Conservation (phyloP, 1,140 invertebrate species). For the Agrypnia vestita region DNA sequence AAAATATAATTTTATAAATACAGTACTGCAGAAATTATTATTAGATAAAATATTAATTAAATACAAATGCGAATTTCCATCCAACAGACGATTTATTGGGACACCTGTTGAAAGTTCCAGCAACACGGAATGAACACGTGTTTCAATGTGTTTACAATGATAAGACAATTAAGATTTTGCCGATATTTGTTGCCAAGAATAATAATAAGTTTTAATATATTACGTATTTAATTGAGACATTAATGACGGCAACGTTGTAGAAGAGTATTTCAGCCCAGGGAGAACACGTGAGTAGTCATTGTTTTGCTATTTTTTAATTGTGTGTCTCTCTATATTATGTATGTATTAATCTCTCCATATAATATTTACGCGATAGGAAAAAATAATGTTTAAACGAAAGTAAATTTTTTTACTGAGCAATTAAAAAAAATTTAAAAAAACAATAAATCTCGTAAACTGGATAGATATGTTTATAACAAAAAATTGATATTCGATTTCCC, state of each 20-base stretch:
- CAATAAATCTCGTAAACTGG: no score
- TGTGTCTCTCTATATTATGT: no score
- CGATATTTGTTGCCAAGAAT: not conserved
- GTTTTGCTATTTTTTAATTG: no score
- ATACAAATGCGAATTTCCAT: no score
- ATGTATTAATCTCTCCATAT: no score
- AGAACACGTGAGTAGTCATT: constrained; percentile 9
- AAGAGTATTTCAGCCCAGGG: constrained; percentile 4
- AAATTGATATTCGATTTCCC: no score
- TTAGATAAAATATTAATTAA: no score
- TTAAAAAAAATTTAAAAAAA: no score
- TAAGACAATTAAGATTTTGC: not conserved
- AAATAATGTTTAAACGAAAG: no score
- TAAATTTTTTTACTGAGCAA: no score
- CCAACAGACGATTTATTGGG: not conserved
- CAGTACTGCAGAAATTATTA: not conserved
- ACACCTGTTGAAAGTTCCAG: constrained; percentile 2
- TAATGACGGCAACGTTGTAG: not conserved
- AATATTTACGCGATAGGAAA: no score
- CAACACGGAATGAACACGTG: not conserved
- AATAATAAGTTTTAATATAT: not conserved
- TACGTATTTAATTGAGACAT: not conserved
- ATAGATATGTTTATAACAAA: no score
- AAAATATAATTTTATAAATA: not conserved
- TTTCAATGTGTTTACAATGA: not conserved